phyloP scores from a whole-genome alignment of 2,888 invertebrate species.

The Dynastes grantii region DNA sequence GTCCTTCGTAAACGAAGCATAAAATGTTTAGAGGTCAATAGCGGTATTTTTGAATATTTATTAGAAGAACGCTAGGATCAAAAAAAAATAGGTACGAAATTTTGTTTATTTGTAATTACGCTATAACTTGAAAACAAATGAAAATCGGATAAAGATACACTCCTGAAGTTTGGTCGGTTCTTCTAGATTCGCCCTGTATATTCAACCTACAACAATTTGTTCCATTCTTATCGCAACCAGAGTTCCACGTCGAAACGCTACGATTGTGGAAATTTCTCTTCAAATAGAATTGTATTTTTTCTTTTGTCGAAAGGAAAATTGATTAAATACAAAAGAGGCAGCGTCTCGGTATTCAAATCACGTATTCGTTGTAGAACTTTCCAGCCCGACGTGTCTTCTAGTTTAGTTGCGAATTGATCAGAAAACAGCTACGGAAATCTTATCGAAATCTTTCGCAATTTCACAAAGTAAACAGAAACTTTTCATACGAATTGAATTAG shows the following conservation, averaged over 20 bases:
- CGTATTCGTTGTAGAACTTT: conserved; percentile 8
- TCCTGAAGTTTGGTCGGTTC: too few relatives aligned
- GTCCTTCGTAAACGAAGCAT: too few relatives aligned
- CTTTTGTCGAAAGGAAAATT: background rate
- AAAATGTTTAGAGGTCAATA: too few relatives aligned
- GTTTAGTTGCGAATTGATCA: background rate
- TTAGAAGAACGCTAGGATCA: too few relatives aligned
- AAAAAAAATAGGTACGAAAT: too few relatives aligned
- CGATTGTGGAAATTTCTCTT: background rate
- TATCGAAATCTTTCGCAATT: background rate
- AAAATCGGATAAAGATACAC: too few relatives aligned
- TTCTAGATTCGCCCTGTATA: too few relatives aligned
- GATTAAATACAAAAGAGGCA: conserved; percentile 1
- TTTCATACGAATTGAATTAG: too few relatives aligned
- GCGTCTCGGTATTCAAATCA: background rate
- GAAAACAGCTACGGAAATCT: background rate
- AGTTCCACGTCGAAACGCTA: background rate
- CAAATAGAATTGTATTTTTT: background rate
- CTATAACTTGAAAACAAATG: too few relatives aligned
- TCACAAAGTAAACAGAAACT: background rate
- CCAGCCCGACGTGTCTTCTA: background rate
- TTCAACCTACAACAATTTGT: background rate
- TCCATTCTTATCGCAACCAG: background rate
- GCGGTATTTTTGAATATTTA: too few relatives aligned
- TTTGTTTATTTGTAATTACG: too few relatives aligned